phyloP scores from a whole-genome alignment of 1,140 invertebrate species.

The Cyclargus thomasi region DNA sequence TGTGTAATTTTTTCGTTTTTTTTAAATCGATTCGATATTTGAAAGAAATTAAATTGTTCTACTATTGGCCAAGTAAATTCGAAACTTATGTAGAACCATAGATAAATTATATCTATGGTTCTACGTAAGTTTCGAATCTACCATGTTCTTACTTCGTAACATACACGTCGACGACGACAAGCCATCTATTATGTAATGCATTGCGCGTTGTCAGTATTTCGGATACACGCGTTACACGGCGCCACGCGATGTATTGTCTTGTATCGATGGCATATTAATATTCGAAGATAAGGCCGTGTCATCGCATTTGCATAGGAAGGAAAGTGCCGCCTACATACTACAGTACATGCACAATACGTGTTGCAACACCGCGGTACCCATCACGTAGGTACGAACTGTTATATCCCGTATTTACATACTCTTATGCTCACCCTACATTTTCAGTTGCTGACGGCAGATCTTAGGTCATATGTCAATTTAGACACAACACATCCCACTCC shows the following conservation, averaged over 20 bases:
- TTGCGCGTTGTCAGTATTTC: background rate
- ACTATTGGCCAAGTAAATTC: no score
- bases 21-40: no score
- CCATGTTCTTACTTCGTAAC: background rate
- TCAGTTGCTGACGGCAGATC: no score
- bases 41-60: no score
- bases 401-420: no score
- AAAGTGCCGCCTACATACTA: constrained; percentile 39
- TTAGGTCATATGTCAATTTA: no score
- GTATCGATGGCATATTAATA: constrained; percentile 43
- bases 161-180: background rate
- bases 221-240: background rate
- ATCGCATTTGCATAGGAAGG: constrained; percentile 43
- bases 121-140: no score
- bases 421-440: no score
- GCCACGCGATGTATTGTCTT: constrained; percentile 4
- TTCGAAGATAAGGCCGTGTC: constrained; percentile 36
- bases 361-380: background rate
- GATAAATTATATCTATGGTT: no score
- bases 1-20: no score
- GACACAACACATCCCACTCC: no score
- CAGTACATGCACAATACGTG: constrained; percentile 13
- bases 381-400: background rate
- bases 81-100: no score
- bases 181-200: background rate